Evolutionary conservation across 2,888 invertebrate genomes (phyloP).

Genomic region (Chaetoderma sp.): DNA sequence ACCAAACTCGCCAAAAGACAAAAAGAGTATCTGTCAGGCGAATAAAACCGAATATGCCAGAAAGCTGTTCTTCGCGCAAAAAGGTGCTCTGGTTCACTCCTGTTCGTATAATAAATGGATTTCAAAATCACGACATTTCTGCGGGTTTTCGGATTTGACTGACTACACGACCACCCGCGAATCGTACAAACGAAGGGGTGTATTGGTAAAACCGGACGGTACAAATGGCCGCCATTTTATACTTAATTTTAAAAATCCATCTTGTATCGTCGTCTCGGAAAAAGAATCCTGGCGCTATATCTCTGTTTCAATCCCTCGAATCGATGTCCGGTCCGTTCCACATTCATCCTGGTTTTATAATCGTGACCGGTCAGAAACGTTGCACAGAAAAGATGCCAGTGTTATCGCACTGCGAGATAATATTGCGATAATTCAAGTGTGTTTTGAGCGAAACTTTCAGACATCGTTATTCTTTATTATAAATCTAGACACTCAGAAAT

Average conservation of each 20-base stretch:
- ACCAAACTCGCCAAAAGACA: too few species aligned
- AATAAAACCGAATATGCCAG: too few species aligned
- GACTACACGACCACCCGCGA: constrained; percentile 43
- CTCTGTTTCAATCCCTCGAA: constrained; percentile 34
- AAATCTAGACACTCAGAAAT: constrained; percentile 38
- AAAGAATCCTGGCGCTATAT: constrained; percentile 35
- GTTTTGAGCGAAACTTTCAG: constrained; percentile 40
- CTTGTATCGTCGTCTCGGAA: constrained; percentile 40
- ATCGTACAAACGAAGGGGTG: constrained; percentile 38
- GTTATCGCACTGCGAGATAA: constrained; percentile 46
- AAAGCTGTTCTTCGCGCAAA: background rate
- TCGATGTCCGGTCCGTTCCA: constrained; percentile 24
- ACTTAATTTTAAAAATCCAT: constrained; percentile 35
- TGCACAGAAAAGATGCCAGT: constrained; percentile 41
- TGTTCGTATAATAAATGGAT: constrained; percentile 47
- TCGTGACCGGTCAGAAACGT: constrained; percentile 23
- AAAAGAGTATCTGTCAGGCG: too few species aligned
- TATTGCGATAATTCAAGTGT: constrained; percentile 44
- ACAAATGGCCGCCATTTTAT: constrained; percentile 43
- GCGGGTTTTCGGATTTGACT: constrained; percentile 45
- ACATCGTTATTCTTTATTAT: constrained; percentile 49
- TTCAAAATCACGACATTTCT: constrained; percentile 31
- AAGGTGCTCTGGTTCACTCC: constrained; percentile 22
- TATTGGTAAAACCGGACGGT: constrained; percentile 47
- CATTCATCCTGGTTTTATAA: constrained; percentile 26